These are phyloP conservation scores for Steatornis caripensis DNA, from an alignment of 2,113 vertebrate genomes.

Conservation along the genomic window DNA sequence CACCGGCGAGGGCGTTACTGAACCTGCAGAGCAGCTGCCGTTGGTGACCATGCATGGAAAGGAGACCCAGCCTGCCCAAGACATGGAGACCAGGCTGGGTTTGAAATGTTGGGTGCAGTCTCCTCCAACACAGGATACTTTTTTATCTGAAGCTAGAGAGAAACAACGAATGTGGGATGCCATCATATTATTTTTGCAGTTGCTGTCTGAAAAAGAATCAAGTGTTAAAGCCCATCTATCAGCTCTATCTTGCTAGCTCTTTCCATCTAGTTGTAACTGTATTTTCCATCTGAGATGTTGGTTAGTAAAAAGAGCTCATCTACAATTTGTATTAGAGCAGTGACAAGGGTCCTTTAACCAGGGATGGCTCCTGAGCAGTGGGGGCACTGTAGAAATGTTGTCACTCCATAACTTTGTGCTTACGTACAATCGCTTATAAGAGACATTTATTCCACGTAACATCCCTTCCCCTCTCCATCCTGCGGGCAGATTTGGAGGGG, in stretches of 20 bases:
- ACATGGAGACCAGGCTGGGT: not conserved
- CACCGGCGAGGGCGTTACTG: fast-evolving
- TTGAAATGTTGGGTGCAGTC: not conserved
- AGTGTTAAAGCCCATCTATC: not conserved
- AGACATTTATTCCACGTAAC: not conserved
- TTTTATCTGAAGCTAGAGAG: not conserved
- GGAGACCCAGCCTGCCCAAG: not conserved
- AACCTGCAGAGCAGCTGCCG: not conserved
- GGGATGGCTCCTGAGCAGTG: not conserved
- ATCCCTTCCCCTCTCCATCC: not conserved
- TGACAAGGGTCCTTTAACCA: not conserved
- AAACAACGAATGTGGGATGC: not conserved
- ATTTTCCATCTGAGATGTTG: not conserved
- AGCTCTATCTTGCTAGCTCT: not conserved
- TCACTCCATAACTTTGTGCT: not conserved
- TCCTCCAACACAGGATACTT: not conserved
- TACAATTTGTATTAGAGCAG: not conserved
- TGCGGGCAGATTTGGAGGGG: not conserved
- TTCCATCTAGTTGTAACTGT: not conserved
- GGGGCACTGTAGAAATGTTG: not conserved
- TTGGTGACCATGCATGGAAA: fast-evolving
- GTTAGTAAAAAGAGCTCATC: not conserved
- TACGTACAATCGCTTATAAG: not conserved
- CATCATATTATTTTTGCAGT: not conserved
- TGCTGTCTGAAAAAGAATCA: not conserved